Evolutionary conservation across 2,888 invertebrate species (phyloP).

Genomic region (Sphaerophoria taeniata): DNA sequence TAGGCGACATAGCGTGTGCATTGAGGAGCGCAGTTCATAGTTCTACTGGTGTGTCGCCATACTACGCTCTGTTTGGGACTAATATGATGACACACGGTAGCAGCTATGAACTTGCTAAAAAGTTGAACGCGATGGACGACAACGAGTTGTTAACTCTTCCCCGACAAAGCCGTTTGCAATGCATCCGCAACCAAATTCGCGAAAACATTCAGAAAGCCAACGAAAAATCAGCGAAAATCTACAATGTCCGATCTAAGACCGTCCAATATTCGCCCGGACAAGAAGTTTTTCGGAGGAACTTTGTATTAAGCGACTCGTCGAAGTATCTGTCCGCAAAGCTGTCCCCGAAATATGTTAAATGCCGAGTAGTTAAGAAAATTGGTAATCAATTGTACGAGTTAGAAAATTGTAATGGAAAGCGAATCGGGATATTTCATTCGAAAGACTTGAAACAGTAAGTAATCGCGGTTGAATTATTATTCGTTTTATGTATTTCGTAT

Average conservation of each 20-base stretch:
- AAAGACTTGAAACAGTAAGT: too few species aligned
- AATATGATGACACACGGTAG: too few species aligned
- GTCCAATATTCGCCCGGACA: too few species aligned
- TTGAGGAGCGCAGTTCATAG: conserved; percentile 2
- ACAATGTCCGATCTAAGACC: too few species aligned
- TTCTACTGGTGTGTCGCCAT: background rate
- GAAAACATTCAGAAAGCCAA: background rate
- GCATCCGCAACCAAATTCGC: background rate
- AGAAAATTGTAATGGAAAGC: background rate
- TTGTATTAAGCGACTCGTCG: background rate
- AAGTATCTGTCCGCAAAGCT: background rate
- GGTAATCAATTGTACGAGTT: background rate
- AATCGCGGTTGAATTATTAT: too few species aligned
- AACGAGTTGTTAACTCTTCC: background rate
- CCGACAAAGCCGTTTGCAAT: too few species aligned
- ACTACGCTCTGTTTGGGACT: too few species aligned
- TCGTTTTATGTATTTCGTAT: too few species aligned
- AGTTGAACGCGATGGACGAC: background rate
- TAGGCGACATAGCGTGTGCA: background rate
- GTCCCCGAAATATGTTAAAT: background rate
- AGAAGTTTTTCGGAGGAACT: background rate
- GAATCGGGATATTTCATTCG: background rate
- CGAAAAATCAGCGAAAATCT: background rate
- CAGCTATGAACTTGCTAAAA: too few species aligned
- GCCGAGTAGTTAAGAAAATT: background rate